phyloP scores from a whole-genome alignment of 2,888 invertebrate genomes.

The Drosophila aldrichi region DNA sequence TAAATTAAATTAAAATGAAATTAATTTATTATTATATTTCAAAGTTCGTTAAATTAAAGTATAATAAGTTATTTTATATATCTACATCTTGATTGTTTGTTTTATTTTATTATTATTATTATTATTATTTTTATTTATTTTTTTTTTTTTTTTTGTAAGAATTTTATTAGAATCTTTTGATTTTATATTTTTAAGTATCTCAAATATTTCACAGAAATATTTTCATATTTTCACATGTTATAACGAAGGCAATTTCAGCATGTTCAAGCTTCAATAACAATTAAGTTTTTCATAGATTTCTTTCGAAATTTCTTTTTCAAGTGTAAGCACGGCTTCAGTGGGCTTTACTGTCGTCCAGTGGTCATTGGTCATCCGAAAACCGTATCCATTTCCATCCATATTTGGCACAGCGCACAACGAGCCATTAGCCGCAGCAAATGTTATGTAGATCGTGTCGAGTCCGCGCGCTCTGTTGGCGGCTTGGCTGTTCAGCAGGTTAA shows the following conservation, averaged over 20 bases:
- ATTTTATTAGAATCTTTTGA: neutral
- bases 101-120: too few species aligned
- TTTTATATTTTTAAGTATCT: neutral
- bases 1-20: too few species aligned
- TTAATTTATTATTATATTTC: too few species aligned
- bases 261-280: neutral
- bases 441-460: slow-evolving; percentile 77
- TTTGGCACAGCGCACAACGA: slow-evolving; percentile 62
- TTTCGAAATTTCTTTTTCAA: slow-evolving; percentile 14
- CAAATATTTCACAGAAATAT: neutral
- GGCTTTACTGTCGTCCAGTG: slow-evolving; percentile 22
- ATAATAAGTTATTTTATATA: too few species aligned
- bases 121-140: too few species aligned
- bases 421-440: slow-evolving; percentile 73
- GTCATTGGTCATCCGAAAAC: slow-evolving; percentile 33
- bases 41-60: too few species aligned
- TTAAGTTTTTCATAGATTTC: neutral
- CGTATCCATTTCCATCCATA: slow-evolving; percentile 43
- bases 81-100: too few species aligned
- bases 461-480: slow-evolving; percentile 13
- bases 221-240: neutral
- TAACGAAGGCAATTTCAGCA: neutral
- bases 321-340: slow-evolving; percentile 16
- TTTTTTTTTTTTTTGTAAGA: too few species aligned
- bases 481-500: neutral